Base-by-base conservation (phyloP, 2,113 vertebrate species). In the Gadus chalcogrammus region DNA sequence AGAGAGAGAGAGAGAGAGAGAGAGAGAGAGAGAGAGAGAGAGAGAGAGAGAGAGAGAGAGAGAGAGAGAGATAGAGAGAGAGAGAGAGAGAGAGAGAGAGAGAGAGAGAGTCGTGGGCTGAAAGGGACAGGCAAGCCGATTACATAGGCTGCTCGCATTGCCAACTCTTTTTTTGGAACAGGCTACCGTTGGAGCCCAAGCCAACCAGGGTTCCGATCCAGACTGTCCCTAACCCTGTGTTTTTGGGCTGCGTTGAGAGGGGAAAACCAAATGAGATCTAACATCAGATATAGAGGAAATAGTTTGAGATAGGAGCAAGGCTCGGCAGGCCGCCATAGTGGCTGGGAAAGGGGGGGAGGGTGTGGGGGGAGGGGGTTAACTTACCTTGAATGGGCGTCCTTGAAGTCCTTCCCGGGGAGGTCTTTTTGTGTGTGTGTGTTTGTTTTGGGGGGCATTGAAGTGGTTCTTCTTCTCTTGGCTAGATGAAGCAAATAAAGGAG, bases 301-400 rank as follows among this genome's bases (percentile, higher is more conserved):
- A 48, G 7, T 9, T 48, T 48, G 12, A 48, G 42, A 1, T 9
- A 48, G 7, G 12, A 11, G 42, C 42, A 48, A 48, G 3, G 42
- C 5, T 48, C 42, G 7, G 42, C 7, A 48, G 42, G 42, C 9
- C 12, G 42, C 42, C 42, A 9, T 48, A 48, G 42, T 7, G 7
- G 42, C 42, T 48, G 42, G 7, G 42, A 13, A 5, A 48, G 9
- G 42, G 42, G 42, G 7, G 24, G 27, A 31, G 31, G 3, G 31
- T 31, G 31, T 31, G 27, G 27, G 6, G 61, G 27, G 15, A 17
- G 5, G 73, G 72, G 64, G 42, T 48, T 9, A 82, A 86, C 88
- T 88, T 79, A 85, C 87, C 87, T 83, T 72, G 58, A 56, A 58
- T 66, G 75, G 72, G 52, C 55, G 76, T 70, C 69, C 28, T 69